Evolutionary conservation across 1,140 invertebrate genomes (phyloP), one percentile per base, ranked within the genome.

Genomic region (Magallana ariakensis): DNA sequence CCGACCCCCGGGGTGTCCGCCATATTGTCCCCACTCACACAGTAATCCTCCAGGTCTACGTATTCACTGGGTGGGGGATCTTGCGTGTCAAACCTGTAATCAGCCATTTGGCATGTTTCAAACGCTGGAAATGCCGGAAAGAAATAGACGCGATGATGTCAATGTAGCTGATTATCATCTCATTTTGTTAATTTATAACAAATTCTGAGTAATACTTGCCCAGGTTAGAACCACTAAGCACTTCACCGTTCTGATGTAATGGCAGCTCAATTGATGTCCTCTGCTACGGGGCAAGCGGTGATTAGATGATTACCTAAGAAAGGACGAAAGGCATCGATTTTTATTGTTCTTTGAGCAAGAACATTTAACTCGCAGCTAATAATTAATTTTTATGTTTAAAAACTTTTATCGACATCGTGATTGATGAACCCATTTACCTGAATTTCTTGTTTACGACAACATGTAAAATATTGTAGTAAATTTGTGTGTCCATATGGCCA

Each of bases 1-100:
- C 22, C 22, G 10, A 75, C 22, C 66, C 66, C 66, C 94, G 98
- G 97, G 80, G 96, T 96, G 57, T 95, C 95, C 81, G 95, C 95
- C 26, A 87, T 66, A 57, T 85, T 84, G 58, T 85, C 95, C 80
- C 95, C 95, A 15, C 84, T 66, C 57, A 80, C 57, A 60, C 85
- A 85, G 46, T 87, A 87, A 16, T 87, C 66, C 26, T 85, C 84
- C 22, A 82, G 60, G 83, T 85, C 87, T 62, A 80, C 26, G 22
- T 75, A 75, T 26, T 75, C 26, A 26, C 19, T 3, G 22, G 58
- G 46, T 54, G 86, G 10, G 66, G 4, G 22, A 26, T 33, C 66
- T 9, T 75, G 9, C 22, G 22, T 26, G 13, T 75, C 22, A 11
- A 75, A 26, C 19, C 26, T 75, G 66, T 75, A 75, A 75, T 75